phyloP scores from a whole-genome alignment of 2,797 vertebrate genomes.

The Adelosebastes latens region DNA sequence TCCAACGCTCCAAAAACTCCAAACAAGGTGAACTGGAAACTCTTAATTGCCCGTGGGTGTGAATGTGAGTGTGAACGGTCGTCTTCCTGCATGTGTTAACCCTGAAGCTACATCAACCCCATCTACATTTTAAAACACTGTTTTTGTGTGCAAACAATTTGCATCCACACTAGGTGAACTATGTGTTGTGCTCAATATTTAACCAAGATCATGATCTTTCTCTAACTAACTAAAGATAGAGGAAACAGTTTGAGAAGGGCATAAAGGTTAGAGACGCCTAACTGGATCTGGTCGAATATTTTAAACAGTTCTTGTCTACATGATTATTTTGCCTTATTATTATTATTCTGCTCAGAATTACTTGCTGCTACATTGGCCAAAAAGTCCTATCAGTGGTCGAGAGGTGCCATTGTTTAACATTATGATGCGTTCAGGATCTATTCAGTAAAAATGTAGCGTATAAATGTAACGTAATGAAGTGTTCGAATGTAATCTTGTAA shows the following conservation, averaged over 20 bases:
- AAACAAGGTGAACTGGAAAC: background rate
- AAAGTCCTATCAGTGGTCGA: too few relatives aligned
- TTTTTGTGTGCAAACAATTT: background rate
- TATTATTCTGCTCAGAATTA: too few relatives aligned
- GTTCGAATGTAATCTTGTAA: too few relatives aligned
- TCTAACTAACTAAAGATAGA: background rate
- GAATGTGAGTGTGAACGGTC: background rate
- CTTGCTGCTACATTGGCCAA: too few relatives aligned
- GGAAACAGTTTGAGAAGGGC: background rate
- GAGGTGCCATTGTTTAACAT: too few relatives aligned
- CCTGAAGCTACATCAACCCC: background rate
- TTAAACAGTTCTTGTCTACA: background rate
- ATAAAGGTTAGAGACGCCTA: background rate
- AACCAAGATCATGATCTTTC: too few relatives aligned
- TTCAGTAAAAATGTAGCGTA: too few relatives aligned
- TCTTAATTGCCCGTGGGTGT: background rate
- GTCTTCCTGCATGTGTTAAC: background rate
- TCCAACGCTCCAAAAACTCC: background rate
- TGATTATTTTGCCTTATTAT: too few relatives aligned
- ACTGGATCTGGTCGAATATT: background rate
- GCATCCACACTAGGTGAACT: background rate
- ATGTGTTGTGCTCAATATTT: background rate
- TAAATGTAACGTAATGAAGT: too few relatives aligned
- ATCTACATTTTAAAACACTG: background rate
- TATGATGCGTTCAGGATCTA: too few relatives aligned